Base-by-base conservation (phyloP, 2,888 invertebrate species). In the Desoria tigrina region DNA sequence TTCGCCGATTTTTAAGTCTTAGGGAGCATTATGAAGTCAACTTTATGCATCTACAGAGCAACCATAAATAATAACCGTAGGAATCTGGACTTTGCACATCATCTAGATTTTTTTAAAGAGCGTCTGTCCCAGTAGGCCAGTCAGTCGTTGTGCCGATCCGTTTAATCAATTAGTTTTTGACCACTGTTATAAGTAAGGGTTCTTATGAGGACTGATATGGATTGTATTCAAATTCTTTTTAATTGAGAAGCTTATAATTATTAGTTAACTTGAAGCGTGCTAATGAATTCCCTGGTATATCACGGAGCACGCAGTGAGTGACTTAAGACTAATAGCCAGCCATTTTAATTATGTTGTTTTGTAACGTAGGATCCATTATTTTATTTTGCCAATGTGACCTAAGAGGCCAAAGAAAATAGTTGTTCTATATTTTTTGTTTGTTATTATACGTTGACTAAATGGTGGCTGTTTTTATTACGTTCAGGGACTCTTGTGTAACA, bases 1-100 rank as follows among this genome's bases (percentile, higher is more conserved):
- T 99, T 99, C 85, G 95, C 95, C 77, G 98, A 99, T 84, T 99
- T 99, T 79, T 85, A 80, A 78, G 32, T 32, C 32, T 32, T 61
- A 51, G 55, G 45, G 16, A 54, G n/a, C 4, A 18, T 45, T 45
- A 18, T 45, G 45, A 45, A 45, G 45, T 45, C 45, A 45, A 45
- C 45, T 54, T 54, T 54, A 54, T 54, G 54, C 54, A 54, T 54
- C 54, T 32, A 32, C 32, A 32, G 32, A 32, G 32, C 32, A 32
- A 32, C 32, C 32, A 11, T 32, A 4, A 55, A 32, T 14, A 57
- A 42, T 57, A 57, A 57, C 42, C 16, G 56, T 57, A 57, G 45
- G 32, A 54, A 54, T 54, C 54, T 57, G 42, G 37, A 39, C 42
- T 57, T 57, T 24, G 56, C 56, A 57, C 56, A 21, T 57, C 56